Evolutionary conservation across 2,888 invertebrate species (phyloP).

Genomic region (Xiphydria camelus): DNA sequence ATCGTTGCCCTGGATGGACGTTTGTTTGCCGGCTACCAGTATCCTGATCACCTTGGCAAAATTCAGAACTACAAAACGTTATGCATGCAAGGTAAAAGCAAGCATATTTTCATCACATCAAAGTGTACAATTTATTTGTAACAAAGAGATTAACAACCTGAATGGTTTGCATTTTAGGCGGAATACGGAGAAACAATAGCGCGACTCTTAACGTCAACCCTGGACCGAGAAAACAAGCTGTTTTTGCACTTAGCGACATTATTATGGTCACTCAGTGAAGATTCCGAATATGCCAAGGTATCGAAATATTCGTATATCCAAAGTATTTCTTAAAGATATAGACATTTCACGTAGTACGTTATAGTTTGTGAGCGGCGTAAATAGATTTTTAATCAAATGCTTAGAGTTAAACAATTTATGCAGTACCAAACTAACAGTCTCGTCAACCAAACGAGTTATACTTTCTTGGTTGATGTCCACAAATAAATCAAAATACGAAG

Average conservation of each 20-base stretch:
- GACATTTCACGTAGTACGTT: too few species aligned
- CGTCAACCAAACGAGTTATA: too few species aligned
- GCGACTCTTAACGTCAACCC: conserved; percentile 61
- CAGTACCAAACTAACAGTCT: too few species aligned
- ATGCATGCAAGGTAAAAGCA: conserved; percentile 63
- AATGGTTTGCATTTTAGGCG: conserved; percentile 55
- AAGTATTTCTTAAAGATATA: too few species aligned
- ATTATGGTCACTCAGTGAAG: conserved; percentile 41
- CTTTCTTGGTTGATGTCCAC: too few species aligned
- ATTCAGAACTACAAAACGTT: conserved; percentile 64
- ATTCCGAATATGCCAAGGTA: conserved; percentile 31
- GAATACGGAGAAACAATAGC: conserved; percentile 65
- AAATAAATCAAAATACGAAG: too few species aligned
- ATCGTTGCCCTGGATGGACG: conserved; percentile 66
- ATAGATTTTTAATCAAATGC: too few species aligned
- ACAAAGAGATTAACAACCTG: background rate
- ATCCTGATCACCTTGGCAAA: conserved; percentile 72
- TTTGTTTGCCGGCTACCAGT: conserved; percentile 61
- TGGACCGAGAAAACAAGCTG: conserved; percentile 30
- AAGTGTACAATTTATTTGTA: conserved; percentile 3
- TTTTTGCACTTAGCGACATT: conserved; percentile 42
- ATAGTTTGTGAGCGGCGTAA: too few species aligned
- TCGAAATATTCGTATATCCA: too few species aligned
- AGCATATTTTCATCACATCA: background rate
- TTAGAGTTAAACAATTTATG: too few species aligned